A percentile compares a stretch with the other conserved stretches of the same genome.
phyloP scores from a whole-genome alignment of 2,113 vertebrate species.

The Recurvirostra avosetta region DNA sequence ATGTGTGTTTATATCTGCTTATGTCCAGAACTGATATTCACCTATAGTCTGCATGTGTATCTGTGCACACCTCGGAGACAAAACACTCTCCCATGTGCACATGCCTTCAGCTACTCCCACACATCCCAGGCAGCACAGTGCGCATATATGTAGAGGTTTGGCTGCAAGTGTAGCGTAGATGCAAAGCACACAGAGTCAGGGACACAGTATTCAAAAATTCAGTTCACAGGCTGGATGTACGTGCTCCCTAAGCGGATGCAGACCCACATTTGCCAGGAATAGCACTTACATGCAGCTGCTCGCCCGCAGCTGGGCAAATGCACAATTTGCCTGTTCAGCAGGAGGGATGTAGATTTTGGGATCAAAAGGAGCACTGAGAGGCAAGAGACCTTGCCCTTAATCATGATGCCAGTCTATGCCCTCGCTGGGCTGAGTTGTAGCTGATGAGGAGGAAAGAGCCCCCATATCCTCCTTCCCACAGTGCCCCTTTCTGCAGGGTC shows the following conservation, averaged over 20 bases:
- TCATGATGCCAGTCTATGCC: neutral
- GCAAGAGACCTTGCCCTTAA: neutral
- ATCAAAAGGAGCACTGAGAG: neutral
- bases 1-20: neutral
- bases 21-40: neutral
- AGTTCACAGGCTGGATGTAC: neutral
- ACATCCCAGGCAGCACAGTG: neutral
- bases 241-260: neutral
- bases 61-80: neutral
- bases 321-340: neutral
- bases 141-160: neutral
- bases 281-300: slow-evolving; percentile 11
- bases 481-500: neutral
- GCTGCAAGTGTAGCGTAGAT: neutral
- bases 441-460: neutral
- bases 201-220: neutral
- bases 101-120: slow-evolving; percentile 1
- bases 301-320: neutral
- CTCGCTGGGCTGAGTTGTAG: neutral
- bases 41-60: fast-evolving
- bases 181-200: neutral
- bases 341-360: neutral
- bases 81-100: neutral
- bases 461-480: neutral
- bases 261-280: slow-evolving; percentile 39